phyloP scores from a whole-genome alignment of 2,797 vertebrate genomes.

The Rhinichthys osculus region DNA sequence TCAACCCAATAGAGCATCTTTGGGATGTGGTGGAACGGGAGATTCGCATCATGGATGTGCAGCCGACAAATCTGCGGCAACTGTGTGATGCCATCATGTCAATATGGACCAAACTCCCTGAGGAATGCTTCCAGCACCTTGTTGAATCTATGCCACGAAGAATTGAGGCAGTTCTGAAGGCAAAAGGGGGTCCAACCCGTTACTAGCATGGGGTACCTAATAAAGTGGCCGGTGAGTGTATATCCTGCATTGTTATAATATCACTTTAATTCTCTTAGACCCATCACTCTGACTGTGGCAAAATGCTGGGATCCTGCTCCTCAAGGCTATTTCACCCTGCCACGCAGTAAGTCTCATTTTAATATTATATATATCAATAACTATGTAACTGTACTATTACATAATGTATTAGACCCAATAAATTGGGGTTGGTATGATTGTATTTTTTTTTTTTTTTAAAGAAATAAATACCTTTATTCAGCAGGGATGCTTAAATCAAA shows the following conservation, averaged over 20 bases:
- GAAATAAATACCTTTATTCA: not conserved
- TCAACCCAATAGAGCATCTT: too few species aligned
- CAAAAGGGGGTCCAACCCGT: too few species aligned
- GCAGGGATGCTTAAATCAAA: not conserved
- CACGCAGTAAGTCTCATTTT: slow-evolving; percentile 83
- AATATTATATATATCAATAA: not conserved
- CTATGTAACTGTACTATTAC: not conserved
- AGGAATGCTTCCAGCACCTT: too few species aligned
- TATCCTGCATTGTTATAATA: not conserved
- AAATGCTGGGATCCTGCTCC: slow-evolving; percentile 95
- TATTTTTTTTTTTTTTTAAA: not conserved
- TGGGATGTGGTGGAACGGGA: too few species aligned
- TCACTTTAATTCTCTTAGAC: slow-evolving; percentile 70
- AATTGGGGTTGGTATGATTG: not conserved
- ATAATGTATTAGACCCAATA: not conserved
- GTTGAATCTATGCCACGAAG: too few species aligned
- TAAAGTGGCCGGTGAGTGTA: too few species aligned
- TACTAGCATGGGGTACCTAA: too few species aligned
- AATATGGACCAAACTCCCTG: too few species aligned
- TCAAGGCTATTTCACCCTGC: slow-evolving; percentile 92
- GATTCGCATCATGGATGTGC: too few species aligned
- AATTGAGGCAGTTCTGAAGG: too few species aligned
- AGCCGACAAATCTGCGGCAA: too few species aligned
- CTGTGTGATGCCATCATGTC: too few species aligned
- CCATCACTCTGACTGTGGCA: slow-evolving; percentile 91